Evolutionary conservation across 1,140 invertebrate genomes (phyloP), one percentile per base, ranked within the genome.

Genomic region (Globodera rostochiensis): DNA sequence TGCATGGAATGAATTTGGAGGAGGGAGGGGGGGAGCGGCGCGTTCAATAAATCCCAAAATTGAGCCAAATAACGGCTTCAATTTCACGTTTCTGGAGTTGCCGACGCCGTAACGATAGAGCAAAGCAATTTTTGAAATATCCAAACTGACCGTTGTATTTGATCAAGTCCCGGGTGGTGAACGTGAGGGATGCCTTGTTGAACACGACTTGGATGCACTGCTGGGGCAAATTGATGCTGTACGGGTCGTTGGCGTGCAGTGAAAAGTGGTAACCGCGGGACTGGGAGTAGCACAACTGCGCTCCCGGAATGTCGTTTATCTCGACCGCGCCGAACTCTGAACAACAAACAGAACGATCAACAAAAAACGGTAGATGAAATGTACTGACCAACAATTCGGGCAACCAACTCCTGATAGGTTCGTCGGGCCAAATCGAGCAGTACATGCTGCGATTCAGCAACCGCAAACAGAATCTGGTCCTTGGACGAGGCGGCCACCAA

Each of bases 191-290:
- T n/a, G 83, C 60, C 19, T 79, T 70, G 71, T 86, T 86, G 21
- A 74, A 75, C 19, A 87, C 83, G n/a, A 87, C 69, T 49, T 86
- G 83, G 47, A 85, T 87, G 70, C 86, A 85, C 67, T 84, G 21
- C 25, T 21, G 13, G 8, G 82, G 82, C 7, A 83, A 47, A 50
- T 49, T 49, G 19, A 81, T 73, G 36, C 57, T 83, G n/a, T 76
- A 83, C 49, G 82, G 82, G 21, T 83, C 81, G 36, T 69, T 83
- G 46, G 80, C 21, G 64, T 46, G 70, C 47, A 85, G 45, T 4
- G 64, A 53, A 70, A 85, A 86, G 76, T 86, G 86, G 66, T 83
- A 86, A 19, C 86, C 86, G 13, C 85, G 73, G 60, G 83, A 67
- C 45, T 77, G 78, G 25, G 82, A 67, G 64, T 82, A 86, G 15